A percentile compares a stretch with the other conserved stretches of the same genome.
Evolutionary conservation across 2,888 invertebrate species (phyloP).

Genomic region (Drosophila lacicola): DNA sequence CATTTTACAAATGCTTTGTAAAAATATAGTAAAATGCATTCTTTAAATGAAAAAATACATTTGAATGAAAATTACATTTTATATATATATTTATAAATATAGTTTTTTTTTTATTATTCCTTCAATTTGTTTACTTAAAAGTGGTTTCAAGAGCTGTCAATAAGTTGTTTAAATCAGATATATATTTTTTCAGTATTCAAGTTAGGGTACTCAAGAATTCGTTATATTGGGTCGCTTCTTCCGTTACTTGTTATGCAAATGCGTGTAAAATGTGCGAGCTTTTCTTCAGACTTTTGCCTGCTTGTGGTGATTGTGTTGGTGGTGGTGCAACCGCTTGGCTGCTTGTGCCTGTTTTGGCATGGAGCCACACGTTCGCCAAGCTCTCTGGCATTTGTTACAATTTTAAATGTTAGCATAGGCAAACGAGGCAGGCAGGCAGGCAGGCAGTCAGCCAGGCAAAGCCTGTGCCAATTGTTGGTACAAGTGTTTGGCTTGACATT

Average conservation of each 20-base stretch:
- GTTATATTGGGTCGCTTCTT: constrained; percentile 8
- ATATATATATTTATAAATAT: no score
- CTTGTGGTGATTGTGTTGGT: constrained; percentile 18
- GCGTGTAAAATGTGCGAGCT: constrained; percentile 79
- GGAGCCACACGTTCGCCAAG: constrained; percentile 74
- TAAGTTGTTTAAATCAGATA: no score
- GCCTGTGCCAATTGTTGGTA: constrained; percentile 77
- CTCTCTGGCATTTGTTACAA: constrained; percentile 81
- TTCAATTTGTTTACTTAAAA: no score
- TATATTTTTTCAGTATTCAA: no score
- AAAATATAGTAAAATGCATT: no score
- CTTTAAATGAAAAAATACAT: no score
- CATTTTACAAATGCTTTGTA: background rate
- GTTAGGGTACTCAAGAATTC: constrained; percentile 50
- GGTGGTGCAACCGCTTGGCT: constrained; percentile 43
- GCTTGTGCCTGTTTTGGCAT: constrained; percentile 60
- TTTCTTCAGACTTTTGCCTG: constrained; percentile 51
- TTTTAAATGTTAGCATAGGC: constrained; percentile 78
- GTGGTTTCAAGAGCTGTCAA: no score
- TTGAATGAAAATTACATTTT: no score
- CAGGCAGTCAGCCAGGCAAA: constrained; percentile 12
- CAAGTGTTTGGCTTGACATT: constrained; percentile 77
- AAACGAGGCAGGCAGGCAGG: constrained; percentile 47
- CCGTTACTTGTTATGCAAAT: constrained; percentile 74
- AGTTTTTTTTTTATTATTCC: background rate